These are phyloP conservation scores for Xiphophorus maculatus DNA, from an alignment of 2,113 vertebrate species.

Conservation along the genomic window DNA sequence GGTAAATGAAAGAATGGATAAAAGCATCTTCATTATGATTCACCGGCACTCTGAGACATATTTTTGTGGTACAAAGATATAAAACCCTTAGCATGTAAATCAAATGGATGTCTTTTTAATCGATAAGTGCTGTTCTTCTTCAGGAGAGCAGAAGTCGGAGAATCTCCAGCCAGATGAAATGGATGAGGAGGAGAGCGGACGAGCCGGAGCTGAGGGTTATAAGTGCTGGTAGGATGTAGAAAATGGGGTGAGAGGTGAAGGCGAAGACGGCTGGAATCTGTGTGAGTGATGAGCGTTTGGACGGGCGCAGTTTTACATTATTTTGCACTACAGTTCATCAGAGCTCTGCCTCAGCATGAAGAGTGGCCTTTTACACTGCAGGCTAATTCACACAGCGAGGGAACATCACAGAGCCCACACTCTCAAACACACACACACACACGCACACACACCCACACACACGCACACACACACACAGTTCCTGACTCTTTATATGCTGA, in stretches of 20 bases:
- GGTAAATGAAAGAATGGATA: background rate
- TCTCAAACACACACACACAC: slow-evolving; percentile 14
- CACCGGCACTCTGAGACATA: background rate
- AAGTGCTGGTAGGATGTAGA: slow-evolving; percentile 9
- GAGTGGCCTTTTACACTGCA: slow-evolving; percentile 50
- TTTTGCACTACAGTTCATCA: slow-evolving; percentile 68
- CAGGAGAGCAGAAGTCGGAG: slow-evolving; percentile 8
- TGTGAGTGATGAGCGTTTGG: slow-evolving; percentile 50
- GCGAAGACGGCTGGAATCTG: slow-evolving; percentile 5
- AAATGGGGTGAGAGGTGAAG: slow-evolving; percentile 1
- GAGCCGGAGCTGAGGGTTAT: background rate
- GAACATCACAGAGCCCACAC: slow-evolving; percentile 20
- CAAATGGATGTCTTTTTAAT: background rate
- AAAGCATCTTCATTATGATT: background rate
- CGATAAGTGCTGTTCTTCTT: background rate
- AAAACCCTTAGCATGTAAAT: background rate
- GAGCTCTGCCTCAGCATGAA: slow-evolving; percentile 61
- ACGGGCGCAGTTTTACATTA: slow-evolving; percentile 35
- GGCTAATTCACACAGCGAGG: slow-evolving; percentile 53
- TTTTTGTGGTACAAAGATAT: background rate
- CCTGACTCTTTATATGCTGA: background rate
- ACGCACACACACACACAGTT: slow-evolving; percentile 13
- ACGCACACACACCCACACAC: slow-evolving; percentile 13
- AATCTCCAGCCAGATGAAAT: background rate
- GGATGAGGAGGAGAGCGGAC: slow-evolving; percentile 8